Conservation (phyloP, 2,888 invertebrate genomes). For the Thymelicus lineola region DNA sequence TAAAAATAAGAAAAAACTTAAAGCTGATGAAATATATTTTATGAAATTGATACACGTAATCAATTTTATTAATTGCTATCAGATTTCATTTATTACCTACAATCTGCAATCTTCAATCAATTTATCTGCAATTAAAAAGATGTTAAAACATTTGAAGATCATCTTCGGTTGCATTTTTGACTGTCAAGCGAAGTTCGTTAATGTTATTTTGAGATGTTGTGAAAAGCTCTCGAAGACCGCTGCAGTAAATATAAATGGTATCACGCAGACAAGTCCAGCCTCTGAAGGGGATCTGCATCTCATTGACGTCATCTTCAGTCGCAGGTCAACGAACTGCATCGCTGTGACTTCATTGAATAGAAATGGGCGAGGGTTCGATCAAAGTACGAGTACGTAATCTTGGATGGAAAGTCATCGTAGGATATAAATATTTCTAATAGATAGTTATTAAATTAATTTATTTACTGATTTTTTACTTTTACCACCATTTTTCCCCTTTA, state of each 20-base stretch:
- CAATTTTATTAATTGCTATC: no score
- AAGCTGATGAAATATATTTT: no score
- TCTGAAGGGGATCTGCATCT: conserved; percentile 12
- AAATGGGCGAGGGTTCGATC: neutral
- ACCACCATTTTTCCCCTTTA: no score
- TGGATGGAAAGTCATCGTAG: neutral
- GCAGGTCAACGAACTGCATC: conserved; percentile 14
- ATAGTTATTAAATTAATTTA: no score
- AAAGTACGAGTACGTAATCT: neutral
- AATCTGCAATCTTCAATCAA: no score
- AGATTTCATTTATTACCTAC: no score
- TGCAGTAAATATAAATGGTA: conserved; percentile 2
- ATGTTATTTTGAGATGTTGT: conserved; percentile 3
- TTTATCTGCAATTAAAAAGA: no score
- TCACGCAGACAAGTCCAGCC: neutral
- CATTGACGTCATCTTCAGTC: conserved; percentile 12
- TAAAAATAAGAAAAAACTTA: no score
- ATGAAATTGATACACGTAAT: no score
- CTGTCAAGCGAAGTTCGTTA: neutral
- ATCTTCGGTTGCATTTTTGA: neutral
- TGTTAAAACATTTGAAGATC: no score
- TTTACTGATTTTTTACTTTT: no score
- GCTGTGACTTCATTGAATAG: neutral
- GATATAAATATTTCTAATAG: no score
- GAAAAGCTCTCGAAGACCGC: conserved; percentile 3